Evolutionary conservation across 2,113 vertebrate species (phyloP), one percentile per base, ranked within the genome.

Genomic region (Haplochromis vanheusdeni): DNA sequence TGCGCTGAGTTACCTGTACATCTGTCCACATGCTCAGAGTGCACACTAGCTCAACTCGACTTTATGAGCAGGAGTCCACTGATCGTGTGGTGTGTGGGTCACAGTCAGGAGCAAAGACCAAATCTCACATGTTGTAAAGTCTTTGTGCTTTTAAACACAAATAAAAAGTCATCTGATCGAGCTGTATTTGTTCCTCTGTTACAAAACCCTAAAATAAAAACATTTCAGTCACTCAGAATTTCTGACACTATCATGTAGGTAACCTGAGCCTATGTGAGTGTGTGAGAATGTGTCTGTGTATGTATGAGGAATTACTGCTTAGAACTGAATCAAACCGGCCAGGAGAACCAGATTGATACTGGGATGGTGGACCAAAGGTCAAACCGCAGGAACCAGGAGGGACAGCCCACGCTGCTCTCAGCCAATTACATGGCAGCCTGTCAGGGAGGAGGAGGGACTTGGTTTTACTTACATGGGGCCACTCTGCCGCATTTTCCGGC

Each of bases 381-480:
- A 52, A 31, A n/a, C 16, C 17, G 8, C 19, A 70, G 58, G 31
- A 9, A 82, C 33, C 31, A 4, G 28, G 81, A 14, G 79, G 81
- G 52, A 42, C 4, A 6, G 65, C 51, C 42, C n/a, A 17, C 8
- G 3, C 21, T 3, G 11, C 70, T 77, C 16, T 80, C 81, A 88
- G 37, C 89, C 91, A 93, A 89, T 91, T 84, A 86, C 54, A 49
- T 3, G 23, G 11, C 79, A 82, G 17, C 10, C 7, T 80, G 37
- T 16, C 3, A 3, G 54, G 35, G 19, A 7, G 33, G 33, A 12
- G 42, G 13, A 31, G 79, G n/a, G 31, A 37, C 16, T 54, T 13
- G 17, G 60, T 35, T 40, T 40, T 28, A 16, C 19, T 51, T 21
- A 37, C 10, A 40, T 40, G 33, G 17, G 49, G 23, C 70, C 42